phyloP scores from a whole-genome alignment of 64 coral and sea anemone genomes.

The Stichodactyla helianthus region DNA sequence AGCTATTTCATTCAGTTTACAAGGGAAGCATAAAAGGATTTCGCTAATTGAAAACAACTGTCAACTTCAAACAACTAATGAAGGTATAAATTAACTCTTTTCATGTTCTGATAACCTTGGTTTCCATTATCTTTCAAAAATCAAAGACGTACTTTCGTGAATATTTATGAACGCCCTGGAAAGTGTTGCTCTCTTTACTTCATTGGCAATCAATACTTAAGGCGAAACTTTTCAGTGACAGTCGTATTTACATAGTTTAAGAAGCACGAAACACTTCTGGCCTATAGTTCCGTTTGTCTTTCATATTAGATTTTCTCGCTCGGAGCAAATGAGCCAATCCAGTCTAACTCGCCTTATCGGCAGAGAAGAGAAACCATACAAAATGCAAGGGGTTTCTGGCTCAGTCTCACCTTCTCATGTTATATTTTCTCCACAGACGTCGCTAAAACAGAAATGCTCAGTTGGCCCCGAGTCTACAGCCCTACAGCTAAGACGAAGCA shows the following conservation, averaged over 20 bases:
- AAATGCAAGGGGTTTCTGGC: not conserved
- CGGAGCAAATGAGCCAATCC: not conserved
- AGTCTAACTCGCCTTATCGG: not conserved
- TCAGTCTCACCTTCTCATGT: not conserved
- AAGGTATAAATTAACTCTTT: not conserved
- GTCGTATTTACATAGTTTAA: not conserved
- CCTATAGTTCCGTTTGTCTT: not conserved
- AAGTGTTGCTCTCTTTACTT: not conserved
- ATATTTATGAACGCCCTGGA: not conserved
- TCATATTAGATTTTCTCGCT: not conserved
- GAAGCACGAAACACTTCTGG: not conserved
- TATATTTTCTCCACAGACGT: not conserved
- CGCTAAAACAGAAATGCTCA: not conserved
- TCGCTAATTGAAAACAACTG: not conserved
- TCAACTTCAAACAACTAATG: not conserved
- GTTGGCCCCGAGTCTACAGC: slow-evolving; percentile 1
- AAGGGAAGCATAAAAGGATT: not conserved
- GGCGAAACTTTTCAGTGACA: not conserved
- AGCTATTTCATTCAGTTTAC: not conserved
- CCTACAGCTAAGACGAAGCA: slow-evolving; percentile 14
- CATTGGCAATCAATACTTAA: not conserved
- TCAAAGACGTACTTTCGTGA: not conserved
- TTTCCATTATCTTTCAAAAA: not conserved
- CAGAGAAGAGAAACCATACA: not conserved
- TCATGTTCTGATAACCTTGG: not conserved